Conservation (phyloP, 2,113 vertebrate genomes). For the Stegastes partitus region DNA sequence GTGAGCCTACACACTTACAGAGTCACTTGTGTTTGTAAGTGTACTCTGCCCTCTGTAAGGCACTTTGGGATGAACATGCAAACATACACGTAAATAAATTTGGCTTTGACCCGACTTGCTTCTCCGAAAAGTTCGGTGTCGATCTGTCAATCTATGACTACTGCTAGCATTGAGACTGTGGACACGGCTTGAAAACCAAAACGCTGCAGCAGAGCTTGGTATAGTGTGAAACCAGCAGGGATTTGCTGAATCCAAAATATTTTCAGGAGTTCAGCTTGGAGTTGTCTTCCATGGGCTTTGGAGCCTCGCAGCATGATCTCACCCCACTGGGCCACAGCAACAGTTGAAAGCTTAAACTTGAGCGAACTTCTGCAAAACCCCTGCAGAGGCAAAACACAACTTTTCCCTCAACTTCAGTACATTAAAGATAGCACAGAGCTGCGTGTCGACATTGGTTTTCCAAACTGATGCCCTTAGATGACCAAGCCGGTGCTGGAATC, state of each 20-base stretch:
- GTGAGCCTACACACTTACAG: slow-evolving; percentile 1
- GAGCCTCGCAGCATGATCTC: slow-evolving; percentile 41
- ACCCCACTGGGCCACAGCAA: slow-evolving; percentile 42
- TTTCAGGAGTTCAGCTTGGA: slow-evolving; percentile 48
- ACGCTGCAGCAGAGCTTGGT: slow-evolving; percentile 16
- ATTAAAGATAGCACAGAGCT: slow-evolving; percentile 25
- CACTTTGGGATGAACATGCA: slow-evolving; percentile 3
- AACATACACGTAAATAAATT: neutral
- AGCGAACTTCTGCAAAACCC: slow-evolving; percentile 40
- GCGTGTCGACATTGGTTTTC: neutral
- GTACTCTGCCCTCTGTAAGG: slow-evolving; percentile 3
- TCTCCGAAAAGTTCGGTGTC: slow-evolving; percentile 1
- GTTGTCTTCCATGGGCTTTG: slow-evolving; percentile 36
- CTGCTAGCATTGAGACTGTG: neutral
- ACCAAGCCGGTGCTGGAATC: slow-evolving; percentile 14
- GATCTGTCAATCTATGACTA: slow-evolving; percentile 26
- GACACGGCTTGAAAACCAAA: slow-evolving; percentile 25
- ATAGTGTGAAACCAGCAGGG: slow-evolving; percentile 39
- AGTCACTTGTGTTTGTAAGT: slow-evolving; percentile 1
- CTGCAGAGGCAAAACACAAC: slow-evolving; percentile 22
- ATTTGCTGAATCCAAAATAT: slow-evolving; percentile 63
- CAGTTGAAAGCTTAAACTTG: slow-evolving; percentile 45
- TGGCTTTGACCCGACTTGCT: slow-evolving; percentile 1
- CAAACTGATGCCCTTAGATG: slow-evolving; percentile 14
- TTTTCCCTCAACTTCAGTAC: slow-evolving; percentile 24